Conservation (phyloP, 1,140 invertebrate genomes). For the Helicoverpa zea region DNA sequence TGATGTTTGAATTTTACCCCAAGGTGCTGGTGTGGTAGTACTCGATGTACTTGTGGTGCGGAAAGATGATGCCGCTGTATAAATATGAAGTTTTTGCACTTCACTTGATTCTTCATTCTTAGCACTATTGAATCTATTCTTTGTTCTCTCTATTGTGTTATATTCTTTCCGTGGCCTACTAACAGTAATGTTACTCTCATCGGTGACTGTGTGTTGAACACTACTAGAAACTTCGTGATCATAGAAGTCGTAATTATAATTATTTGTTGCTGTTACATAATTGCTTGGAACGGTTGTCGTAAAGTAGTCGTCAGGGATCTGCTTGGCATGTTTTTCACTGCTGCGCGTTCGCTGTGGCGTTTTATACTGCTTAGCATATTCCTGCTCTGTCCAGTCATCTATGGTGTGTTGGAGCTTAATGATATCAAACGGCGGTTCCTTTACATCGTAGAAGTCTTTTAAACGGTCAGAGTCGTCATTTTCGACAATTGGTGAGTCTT, state of each 20-base stretch:
- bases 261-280: conserved; percentile 71
- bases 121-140: conserved; percentile 61
- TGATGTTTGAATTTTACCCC: conserved; percentile 90
- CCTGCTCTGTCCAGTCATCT: conserved; percentile 94
- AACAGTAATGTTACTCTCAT: conserved; percentile 69
- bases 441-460: conserved; percentile 80
- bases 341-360: conserved; percentile 83
- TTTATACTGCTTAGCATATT: conserved; percentile 88
- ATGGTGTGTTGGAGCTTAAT: conserved; percentile 93
- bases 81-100: conserved; percentile 73
- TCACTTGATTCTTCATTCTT: conserved; percentile 66
- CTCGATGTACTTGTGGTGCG: conserved; percentile 71
- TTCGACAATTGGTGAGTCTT: conserved; percentile 65
- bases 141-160: conserved; percentile 72
- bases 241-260: conserved; percentile 78
- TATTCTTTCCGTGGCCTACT: conserved; percentile 68
- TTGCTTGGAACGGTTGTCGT: conserved; percentile 87
- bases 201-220: conserved; percentile 81
- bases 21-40: conserved; percentile 85
- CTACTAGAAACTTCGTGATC: conserved; percentile 88
- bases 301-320: conserved; percentile 93
- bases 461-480: conserved; percentile 66
- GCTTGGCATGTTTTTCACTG: conserved; percentile 89
- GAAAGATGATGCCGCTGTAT: conserved; percentile 79
- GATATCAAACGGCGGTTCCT: conserved; percentile 89